Percentiles rank a stretch among this genome's conserved stretches.
Evolutionary conservation across 2,888 invertebrate species (phyloP).

Genomic region (Pasiphila rectangulata): DNA sequence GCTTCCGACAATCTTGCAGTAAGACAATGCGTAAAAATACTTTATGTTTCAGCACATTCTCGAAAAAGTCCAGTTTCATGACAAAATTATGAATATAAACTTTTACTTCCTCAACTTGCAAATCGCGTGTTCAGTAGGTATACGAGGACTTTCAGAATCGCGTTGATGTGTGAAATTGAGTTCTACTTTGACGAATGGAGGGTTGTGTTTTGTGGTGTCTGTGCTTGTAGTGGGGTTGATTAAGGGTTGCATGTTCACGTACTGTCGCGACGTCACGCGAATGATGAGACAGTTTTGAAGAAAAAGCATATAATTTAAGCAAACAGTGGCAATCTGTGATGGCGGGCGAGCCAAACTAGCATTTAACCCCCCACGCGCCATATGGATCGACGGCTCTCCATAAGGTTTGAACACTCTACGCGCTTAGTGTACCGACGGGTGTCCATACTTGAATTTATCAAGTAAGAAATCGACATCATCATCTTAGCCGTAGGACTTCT

Average conservation of each 20-base stretch:
- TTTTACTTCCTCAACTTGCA: conserved; percentile 38
- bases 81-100: conserved; percentile 33
- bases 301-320: not conserved
- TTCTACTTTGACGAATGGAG: conserved; percentile 19
- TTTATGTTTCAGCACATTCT: too few species aligned
- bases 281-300: conserved; percentile 24
- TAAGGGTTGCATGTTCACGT: conserved; percentile 29
- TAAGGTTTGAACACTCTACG: too few species aligned
- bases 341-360: too few species aligned
- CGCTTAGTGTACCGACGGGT: too few species aligned
- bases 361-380: too few species aligned
- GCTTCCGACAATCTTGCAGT: not conserved
- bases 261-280: conserved; percentile 28
- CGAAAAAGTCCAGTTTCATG: conserved; percentile 17
- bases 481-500: too few species aligned
- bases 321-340: not conserved
- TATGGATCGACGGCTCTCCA: too few species aligned
- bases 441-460: too few species aligned
- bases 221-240: not conserved
- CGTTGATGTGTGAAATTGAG: conserved; percentile 23
- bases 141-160: conserved; percentile 23
- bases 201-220: conserved; percentile 2
- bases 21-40: too few species aligned
- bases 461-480: too few species aligned
- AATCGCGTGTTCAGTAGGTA: conserved; percentile 45